Percentiles rank a stretch among this genome's conserved stretches.
These are phyloP conservation scores for Notothenia rossii DNA, from an alignment of 2,113 vertebrate species.

Conservation along the genomic window DNA sequence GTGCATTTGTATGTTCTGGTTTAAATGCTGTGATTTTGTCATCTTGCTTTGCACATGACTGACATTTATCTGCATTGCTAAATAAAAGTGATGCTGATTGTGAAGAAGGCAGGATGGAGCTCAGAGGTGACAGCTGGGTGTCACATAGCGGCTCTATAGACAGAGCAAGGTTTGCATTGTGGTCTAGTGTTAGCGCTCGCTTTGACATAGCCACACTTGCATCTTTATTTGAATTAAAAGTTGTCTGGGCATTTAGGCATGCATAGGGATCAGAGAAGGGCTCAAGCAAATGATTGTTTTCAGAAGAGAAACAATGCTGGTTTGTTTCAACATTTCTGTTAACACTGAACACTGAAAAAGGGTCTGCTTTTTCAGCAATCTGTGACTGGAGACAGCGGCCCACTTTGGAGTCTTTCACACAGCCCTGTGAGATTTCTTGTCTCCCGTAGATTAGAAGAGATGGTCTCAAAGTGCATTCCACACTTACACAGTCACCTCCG, in stretches of 20 bases:
- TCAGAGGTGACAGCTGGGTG: neutral
- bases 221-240: conserved; percentile 18
- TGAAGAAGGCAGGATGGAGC: neutral
- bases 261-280: neutral
- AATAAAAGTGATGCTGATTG: conserved; percentile 20
- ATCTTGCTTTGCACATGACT: conserved; percentile 1
- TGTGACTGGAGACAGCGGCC: conserved; percentile 3
- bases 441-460: neutral
- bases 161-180: conserved; percentile 67
- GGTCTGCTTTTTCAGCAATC: conserved; percentile 1
- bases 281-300: conserved; percentile 3
- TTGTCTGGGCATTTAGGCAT: neutral
- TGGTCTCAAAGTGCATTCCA: conserved; percentile 8
- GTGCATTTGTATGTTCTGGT: neutral
- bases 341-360: neutral
- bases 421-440: conserved; percentile 12
- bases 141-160: conserved; percentile 23
- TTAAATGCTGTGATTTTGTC: neutral
- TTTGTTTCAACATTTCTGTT: neutral
- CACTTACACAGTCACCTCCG: neutral
- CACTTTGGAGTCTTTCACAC: conserved; percentile 3
- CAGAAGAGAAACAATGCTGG: neutral
- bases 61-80: neutral
- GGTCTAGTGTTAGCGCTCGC: conserved; percentile 54
- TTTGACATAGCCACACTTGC: conserved; percentile 17